phyloP scores from a whole-genome alignment of 1,140 invertebrate species.

The Tetramorium simillimum region DNA sequence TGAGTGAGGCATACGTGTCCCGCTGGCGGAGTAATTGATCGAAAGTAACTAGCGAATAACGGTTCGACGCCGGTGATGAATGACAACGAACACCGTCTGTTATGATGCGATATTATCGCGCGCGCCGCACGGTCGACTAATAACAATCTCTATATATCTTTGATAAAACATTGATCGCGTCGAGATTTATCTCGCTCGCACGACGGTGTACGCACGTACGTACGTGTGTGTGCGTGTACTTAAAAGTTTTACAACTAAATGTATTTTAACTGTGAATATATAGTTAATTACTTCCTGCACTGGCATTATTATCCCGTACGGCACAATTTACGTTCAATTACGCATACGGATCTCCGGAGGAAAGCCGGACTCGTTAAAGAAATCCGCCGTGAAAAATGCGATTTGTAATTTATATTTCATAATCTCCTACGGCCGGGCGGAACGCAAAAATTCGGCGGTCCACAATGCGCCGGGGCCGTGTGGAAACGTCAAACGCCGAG shows the following conservation, averaged over 20 bases:
- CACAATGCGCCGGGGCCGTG: not conserved
- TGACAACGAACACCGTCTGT: conserved; percentile 33
- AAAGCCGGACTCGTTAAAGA: conserved; percentile 2
- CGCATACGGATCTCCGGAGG: not conserved
- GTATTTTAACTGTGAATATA: conserved; percentile 18
- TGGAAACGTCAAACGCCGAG: conserved; percentile 67
- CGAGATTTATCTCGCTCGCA: conserved; percentile 25
- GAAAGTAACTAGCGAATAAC: conserved; percentile 44
- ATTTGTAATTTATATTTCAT: conserved; percentile 17
- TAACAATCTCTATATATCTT: conserved; percentile 49
- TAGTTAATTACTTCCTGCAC: conserved; percentile 10
- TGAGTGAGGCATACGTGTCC: conserved; percentile 6
- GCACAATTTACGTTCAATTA: conserved; percentile 10
- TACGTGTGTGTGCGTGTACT: not conserved
- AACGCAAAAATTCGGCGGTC: conserved; percentile 41
- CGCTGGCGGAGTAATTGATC: conserved; percentile 36
- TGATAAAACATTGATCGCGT: conserved; percentile 28
- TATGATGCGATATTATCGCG: conserved; percentile 37
- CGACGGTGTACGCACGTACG: not conserved
- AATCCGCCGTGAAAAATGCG: not conserved
- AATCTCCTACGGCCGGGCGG: not conserved
- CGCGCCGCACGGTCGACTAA: not conserved
- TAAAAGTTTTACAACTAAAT: conserved; percentile 4
- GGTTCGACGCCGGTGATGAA: conserved; percentile 42
- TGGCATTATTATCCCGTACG: not conserved